Percentiles rank a stretch among this genome's conserved stretches.
phyloP scores from a whole-genome alignment of 2,113 vertebrate genomes.

The Ahaetulla prasina region DNA sequence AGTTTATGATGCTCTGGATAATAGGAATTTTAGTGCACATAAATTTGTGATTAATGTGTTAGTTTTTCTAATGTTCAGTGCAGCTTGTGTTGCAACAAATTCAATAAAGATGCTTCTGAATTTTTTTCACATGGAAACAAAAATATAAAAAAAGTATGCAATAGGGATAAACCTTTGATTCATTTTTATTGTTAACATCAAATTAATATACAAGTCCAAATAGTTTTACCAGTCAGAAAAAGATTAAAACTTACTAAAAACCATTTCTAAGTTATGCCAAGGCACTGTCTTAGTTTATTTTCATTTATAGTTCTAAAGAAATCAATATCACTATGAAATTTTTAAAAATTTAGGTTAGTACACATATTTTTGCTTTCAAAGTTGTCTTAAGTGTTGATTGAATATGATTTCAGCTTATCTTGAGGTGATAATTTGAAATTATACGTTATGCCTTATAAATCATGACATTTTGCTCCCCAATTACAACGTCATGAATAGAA shows the following conservation, averaged over 20 bases:
- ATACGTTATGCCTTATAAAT: slow-evolving; percentile 30
- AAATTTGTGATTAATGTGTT: neutral
- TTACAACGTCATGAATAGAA: neutral
- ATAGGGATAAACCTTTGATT: slow-evolving; percentile 35
- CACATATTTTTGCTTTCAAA: slow-evolving; percentile 40
- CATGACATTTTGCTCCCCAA: neutral
- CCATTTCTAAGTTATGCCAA: slow-evolving; percentile 26
- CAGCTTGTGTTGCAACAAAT: neutral
- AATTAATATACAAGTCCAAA: slow-evolving; percentile 35
- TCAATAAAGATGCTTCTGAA: neutral
- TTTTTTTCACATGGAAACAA: slow-evolving; percentile 33
- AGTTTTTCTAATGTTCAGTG: neutral
- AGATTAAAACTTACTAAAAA: slow-evolving; percentile 38
- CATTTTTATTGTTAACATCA: slow-evolving; percentile 60
- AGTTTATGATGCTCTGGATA: neutral
- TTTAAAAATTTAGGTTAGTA: slow-evolving; percentile 28
- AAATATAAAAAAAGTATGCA: slow-evolving; percentile 16
- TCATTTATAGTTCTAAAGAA: slow-evolving; percentile 35
- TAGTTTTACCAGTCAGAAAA: slow-evolving; percentile 43
- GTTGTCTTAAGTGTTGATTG: slow-evolving; percentile 32
- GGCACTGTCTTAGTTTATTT: slow-evolving; percentile 31
- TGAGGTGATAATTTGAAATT: slow-evolving; percentile 43
- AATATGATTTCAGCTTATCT: slow-evolving; percentile 26
- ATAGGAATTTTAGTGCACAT: neutral
- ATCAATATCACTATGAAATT: slow-evolving; percentile 27